These are phyloP conservation scores for Synanthedon formicaeformis DNA, from an alignment of 2,888 invertebrate genomes.

Conservation along the genomic window DNA sequence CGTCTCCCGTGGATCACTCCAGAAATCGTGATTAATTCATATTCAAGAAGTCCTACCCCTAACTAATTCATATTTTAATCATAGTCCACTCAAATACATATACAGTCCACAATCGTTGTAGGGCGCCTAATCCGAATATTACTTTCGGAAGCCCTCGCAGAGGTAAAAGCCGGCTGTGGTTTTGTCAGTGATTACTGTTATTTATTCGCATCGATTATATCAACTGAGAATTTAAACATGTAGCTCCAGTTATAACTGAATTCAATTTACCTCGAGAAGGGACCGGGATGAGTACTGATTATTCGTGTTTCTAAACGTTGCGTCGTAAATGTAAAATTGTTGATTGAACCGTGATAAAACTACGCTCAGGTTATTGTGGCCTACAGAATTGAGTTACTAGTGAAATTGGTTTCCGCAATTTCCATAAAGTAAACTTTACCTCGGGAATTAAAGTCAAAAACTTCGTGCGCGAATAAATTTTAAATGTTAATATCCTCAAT, in stretches of 20 bases:
- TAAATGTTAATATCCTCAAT: not conserved
- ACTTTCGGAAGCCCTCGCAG: no score
- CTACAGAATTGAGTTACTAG: constrained; percentile 11
- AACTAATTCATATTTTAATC: no score
- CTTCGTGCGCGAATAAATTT: not conserved
- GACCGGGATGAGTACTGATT: constrained; percentile 8
- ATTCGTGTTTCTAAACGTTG: constrained; percentile 4
- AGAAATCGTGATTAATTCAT: no score
- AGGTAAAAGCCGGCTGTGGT: no score
- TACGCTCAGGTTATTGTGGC: constrained; percentile 7
- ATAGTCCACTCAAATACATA: no score
- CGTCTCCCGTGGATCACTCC: no score
- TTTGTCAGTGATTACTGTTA: no score
- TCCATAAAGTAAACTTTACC: constrained; percentile 7
- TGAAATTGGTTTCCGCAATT: constrained; percentile 10
- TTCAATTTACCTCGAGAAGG: constrained; percentile 13
- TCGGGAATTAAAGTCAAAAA: not conserved
- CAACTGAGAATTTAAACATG: constrained; percentile 3
- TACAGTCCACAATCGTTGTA: no score
- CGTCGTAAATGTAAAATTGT: constrained; percentile 12
- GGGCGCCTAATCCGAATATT: no score
- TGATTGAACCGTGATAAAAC: constrained; percentile 14
- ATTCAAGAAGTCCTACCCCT: no score
- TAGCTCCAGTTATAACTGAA: constrained; percentile 9
- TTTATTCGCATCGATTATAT: no score